Evolutionary conservation across 1,140 invertebrate species (phyloP).

Genomic region (Aphis craccivora): DNA sequence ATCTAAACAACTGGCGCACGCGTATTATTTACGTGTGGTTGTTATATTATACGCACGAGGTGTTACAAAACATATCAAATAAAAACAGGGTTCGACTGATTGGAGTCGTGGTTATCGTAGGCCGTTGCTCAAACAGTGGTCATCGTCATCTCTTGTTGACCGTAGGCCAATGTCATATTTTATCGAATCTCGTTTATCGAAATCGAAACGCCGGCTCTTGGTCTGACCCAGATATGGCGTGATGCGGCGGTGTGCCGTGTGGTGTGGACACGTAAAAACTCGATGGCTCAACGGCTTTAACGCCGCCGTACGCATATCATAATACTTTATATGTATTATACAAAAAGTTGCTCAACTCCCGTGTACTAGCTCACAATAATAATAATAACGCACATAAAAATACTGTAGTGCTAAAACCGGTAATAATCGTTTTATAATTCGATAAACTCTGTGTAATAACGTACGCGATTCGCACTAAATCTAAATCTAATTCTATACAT

Average conservation of each 20-base stretch:
- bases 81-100: conserved; percentile 6
- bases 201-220: background rate
- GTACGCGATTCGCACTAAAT: background rate
- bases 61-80: background rate
- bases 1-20: no score
- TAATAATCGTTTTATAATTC: conserved; percentile 54
- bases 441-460: conserved; percentile 37
- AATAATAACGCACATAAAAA: conserved; percentile 4
- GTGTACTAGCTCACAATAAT: background rate
- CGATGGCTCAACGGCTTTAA: background rate
- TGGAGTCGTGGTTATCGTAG: background rate
- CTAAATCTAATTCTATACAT: background rate
- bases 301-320: background rate
- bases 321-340: background rate
- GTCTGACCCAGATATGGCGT: conserved; percentile 8
- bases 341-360: background rate
- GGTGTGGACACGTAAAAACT: background rate
- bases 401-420: background rate
- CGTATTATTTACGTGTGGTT: no score
- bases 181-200: conserved; percentile 8
- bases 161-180: background rate
- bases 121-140: background rate
- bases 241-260: background rate
- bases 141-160: conserved; percentile 1
- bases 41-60: no score